Conservation (phyloP, 2,113 vertebrate species). For the Brienomyrus longianalis region DNA sequence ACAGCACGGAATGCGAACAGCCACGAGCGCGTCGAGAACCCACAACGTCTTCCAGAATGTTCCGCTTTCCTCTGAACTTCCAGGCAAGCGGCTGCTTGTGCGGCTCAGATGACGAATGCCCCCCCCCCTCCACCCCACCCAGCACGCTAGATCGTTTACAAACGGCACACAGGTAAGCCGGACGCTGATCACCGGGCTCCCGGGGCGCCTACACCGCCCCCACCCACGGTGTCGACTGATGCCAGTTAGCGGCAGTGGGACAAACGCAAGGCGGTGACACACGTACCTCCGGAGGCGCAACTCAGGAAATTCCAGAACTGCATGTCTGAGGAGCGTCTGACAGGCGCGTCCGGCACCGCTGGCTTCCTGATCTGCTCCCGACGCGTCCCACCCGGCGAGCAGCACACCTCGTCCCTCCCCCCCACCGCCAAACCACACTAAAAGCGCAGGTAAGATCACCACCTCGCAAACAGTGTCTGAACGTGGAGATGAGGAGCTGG, state of each 20-base stretch:
- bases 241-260: not conserved
- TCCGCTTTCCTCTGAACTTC: not conserved
- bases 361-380: conserved; percentile 10
- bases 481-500: not conserved
- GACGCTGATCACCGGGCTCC: not conserved
- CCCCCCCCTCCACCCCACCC: not conserved
- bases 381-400: not conserved
- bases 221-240: not conserved
- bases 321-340: conserved; percentile 22
- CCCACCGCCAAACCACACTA: not conserved
- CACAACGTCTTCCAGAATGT: not conserved
- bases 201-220: not conserved
- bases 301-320: conserved; percentile 33
- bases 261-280: not conserved
- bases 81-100: conserved; percentile 21
- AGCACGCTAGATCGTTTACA: not conserved
- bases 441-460: not conserved
- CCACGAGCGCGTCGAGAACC: not conserved
- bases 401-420: not conserved
- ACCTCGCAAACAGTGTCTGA: not conserved
- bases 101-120: conserved; percentile 9
- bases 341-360: not conserved
- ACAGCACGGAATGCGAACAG: not conserved
- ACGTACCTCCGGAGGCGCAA: conserved; percentile 33
- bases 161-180: not conserved